A percentile compares a stretch with the other conserved stretches of the same genome.
phyloP scores from a whole-genome alignment of 2,797 vertebrate species.

The Dromococcyx pavoninus region DNA sequence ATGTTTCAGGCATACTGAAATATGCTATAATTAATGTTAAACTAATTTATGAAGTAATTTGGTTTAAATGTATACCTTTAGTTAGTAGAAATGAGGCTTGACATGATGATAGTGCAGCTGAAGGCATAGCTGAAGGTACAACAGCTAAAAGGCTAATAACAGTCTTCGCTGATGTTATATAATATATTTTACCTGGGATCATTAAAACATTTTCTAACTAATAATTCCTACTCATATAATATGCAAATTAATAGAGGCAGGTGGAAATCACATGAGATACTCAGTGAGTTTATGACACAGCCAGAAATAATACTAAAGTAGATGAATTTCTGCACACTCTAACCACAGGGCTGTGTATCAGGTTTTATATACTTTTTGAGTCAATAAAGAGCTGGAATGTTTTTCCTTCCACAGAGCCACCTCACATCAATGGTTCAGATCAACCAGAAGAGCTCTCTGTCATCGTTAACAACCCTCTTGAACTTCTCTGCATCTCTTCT shows the following conservation, averaged over 20 bases:
- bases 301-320: neutral
- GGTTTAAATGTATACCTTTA: neutral
- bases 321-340: neutral
- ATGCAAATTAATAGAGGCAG: neutral
- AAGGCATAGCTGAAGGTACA: neutral
- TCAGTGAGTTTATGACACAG: neutral
- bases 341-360: neutral
- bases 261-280: neutral
- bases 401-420: constrained; percentile 82
- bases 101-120: neutral
- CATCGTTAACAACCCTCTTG: constrained; percentile 85
- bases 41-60: neutral
- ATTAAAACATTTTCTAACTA: neutral
- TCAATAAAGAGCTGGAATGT: neutral
- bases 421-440: constrained; percentile 86
- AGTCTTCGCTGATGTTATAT: neutral
- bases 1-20: neutral
- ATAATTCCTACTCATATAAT: neutral
- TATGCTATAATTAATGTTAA: neutral
- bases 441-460: constrained; percentile 85
- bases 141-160: neutral
- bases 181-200: neutral
- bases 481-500: constrained; percentile 86
- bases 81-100: neutral
- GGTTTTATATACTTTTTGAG: neutral